phyloP scores from a whole-genome alignment of 2,888 invertebrate species.

The Empis livida region DNA sequence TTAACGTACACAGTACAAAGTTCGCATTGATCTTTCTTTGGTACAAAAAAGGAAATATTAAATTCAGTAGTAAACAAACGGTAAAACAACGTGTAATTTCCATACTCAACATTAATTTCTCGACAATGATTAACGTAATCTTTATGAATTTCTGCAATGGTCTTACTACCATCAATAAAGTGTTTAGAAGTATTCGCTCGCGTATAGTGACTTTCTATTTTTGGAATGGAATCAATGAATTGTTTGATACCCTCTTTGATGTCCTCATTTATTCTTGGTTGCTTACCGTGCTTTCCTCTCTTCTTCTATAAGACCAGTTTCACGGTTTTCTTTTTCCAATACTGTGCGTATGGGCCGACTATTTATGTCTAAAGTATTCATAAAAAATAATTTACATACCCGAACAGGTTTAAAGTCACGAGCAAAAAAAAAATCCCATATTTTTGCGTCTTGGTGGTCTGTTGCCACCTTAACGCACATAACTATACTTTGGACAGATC shows the following conservation, averaged over 20 bases:
- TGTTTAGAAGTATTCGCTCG: slow-evolving; percentile 3
- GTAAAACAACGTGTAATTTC: slow-evolving; percentile 1
- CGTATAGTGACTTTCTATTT: slow-evolving; percentile 3
- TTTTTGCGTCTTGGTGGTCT: slow-evolving; percentile 5
- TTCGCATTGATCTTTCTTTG: slow-evolving; percentile 2
- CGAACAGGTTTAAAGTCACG: slow-evolving; percentile 3
- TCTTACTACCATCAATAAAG: slow-evolving; percentile 2
- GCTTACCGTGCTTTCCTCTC: slow-evolving; percentile 3
- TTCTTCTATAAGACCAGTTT: background rate
- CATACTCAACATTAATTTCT: slow-evolving; percentile 2
- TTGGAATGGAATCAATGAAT: slow-evolving; percentile 2
- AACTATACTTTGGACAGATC: too few species aligned
- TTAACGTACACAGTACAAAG: slow-evolving; percentile 3
- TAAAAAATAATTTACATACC: slow-evolving; percentile 6
- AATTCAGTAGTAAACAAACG: slow-evolving; percentile 1
- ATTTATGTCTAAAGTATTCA: slow-evolving; percentile 4
- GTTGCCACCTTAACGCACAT: background rate
- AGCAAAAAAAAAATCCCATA: slow-evolving; percentile 3
- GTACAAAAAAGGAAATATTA: background rate
- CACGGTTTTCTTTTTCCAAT: slow-evolving; percentile 1
- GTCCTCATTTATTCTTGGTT: slow-evolving; percentile 1
- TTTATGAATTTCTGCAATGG: slow-evolving; percentile 2
- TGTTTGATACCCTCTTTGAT: slow-evolving; percentile 2
- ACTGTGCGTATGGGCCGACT: slow-evolving; percentile 3
- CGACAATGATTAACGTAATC: slow-evolving; percentile 2